phyloP scores from a whole-genome alignment of 2,888 invertebrate genomes.

The Palloptera scutellata region DNA sequence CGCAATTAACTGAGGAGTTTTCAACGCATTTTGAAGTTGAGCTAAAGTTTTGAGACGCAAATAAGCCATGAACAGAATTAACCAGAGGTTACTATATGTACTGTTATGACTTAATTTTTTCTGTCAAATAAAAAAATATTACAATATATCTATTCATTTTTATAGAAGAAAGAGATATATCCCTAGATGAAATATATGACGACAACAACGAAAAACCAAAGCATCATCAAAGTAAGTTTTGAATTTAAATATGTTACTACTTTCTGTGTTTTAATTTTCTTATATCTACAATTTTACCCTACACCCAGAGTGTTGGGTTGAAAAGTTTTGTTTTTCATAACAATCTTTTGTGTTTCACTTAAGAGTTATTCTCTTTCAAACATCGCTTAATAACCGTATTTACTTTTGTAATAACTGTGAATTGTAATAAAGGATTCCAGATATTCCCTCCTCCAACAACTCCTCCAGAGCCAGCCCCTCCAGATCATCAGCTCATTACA shows the following conservation, averaged over 20 bases:
- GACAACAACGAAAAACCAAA: constrained; percentile 64
- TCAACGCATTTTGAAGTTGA: no score
- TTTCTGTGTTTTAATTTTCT: constrained; percentile 8
- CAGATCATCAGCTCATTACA: constrained; percentile 75
- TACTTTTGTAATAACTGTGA: constrained; percentile 12
- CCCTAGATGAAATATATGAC: constrained; percentile 64
- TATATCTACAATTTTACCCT: constrained; percentile 20
- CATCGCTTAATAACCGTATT: constrained; percentile 4
- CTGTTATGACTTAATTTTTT: no score
- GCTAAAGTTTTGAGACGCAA: no score
- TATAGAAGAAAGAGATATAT: constrained; percentile 66
- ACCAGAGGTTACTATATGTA: no score
- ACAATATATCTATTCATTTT: not conserved
- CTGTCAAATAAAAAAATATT: not conserved
- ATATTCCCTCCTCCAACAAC: constrained; percentile 86
- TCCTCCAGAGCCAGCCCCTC: constrained; percentile 85
- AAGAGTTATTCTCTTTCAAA: constrained; percentile 48
- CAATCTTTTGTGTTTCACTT: constrained; percentile 39
- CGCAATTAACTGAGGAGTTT: no score
- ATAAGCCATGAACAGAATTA: no score
- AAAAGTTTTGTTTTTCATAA: constrained; percentile 10
- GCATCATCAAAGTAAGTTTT: constrained; percentile 67
- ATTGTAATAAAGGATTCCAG: constrained; percentile 72
- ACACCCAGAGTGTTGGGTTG: constrained; percentile 37
- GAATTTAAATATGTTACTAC: not conserved